Evolutionary conservation across 2,113 vertebrate genomes (phyloP).

Genomic region (Dasypus novemcinctus): DNA sequence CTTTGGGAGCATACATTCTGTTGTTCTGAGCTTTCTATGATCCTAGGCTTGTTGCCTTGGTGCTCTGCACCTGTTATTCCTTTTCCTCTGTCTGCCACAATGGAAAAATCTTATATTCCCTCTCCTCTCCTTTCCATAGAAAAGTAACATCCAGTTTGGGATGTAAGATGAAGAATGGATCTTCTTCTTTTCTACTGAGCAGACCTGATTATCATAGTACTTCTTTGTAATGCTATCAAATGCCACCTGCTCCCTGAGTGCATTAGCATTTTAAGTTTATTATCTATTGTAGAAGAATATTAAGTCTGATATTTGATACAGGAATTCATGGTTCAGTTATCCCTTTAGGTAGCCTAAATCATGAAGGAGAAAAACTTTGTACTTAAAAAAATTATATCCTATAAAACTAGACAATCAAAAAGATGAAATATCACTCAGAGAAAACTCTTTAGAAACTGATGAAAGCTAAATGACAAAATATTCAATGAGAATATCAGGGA

Average conservation of each 20-base stretch:
- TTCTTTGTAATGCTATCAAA: constrained; percentile 45
- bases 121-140: not conserved
- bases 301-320: constrained; percentile 54
- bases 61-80: not conserved
- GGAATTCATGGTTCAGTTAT: constrained; percentile 59
- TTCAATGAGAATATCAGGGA: constrained; percentile 49
- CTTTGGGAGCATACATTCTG: not conserved
- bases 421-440: constrained; percentile 50
- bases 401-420: constrained; percentile 61
- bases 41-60: not conserved
- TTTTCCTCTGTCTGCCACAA: not conserved
- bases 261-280: constrained; percentile 66
- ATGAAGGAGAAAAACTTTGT: constrained; percentile 64
- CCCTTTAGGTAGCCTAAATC: constrained; percentile 41
- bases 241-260: constrained; percentile 28
- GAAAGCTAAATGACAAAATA: constrained; percentile 57
- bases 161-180: constrained; percentile 22
- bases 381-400: constrained; percentile 56
- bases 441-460: constrained; percentile 53
- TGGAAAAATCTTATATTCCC: not conserved
- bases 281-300: constrained; percentile 56
- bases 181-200: constrained; percentile 30
- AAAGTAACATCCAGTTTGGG: constrained; percentile 20
- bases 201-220: not conserved
- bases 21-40: not conserved